Conservation (phyloP, 1,140 invertebrate genomes). For the Temnothorax curvispinosus region DNA sequence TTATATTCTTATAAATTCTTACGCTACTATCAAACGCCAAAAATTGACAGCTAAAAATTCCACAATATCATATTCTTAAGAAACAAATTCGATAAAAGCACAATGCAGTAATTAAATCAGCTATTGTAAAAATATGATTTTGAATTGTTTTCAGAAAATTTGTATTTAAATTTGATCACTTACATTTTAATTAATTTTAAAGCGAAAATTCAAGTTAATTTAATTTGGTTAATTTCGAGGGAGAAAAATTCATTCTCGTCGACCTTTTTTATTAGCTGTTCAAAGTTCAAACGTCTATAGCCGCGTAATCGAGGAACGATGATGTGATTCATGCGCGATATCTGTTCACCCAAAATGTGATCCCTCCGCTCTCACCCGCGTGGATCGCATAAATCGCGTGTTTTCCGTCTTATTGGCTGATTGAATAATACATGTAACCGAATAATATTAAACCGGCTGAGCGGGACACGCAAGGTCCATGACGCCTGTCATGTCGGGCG, state of each 20-base stretch:
- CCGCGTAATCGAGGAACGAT: background rate
- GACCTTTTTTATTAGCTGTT: background rate
- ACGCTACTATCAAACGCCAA: background rate
- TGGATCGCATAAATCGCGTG: constrained; percentile 68
- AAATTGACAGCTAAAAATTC: background rate
- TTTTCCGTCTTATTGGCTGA: constrained; percentile 74
- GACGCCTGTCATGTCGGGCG: constrained; percentile 73
- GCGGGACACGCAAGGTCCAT: constrained; percentile 73
- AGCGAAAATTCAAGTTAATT: background rate
- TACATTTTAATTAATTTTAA: background rate
- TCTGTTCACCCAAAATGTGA: constrained; percentile 29
- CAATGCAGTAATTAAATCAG: background rate
- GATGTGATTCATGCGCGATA: constrained; percentile 30
- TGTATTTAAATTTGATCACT: background rate
- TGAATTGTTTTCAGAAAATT: background rate
- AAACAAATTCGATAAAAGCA: background rate
- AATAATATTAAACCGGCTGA: constrained; percentile 73
- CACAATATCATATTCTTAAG: background rate
- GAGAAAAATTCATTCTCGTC: background rate
- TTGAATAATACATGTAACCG: constrained; percentile 77
- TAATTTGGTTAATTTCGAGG: background rate
- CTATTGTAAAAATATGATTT: background rate
- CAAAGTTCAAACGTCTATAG: background rate
- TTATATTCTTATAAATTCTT: background rate
- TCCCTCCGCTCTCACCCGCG: background rate